Conservation (phyloP, 2,797 vertebrate genomes). For the Arctocebus calabarensis region DNA sequence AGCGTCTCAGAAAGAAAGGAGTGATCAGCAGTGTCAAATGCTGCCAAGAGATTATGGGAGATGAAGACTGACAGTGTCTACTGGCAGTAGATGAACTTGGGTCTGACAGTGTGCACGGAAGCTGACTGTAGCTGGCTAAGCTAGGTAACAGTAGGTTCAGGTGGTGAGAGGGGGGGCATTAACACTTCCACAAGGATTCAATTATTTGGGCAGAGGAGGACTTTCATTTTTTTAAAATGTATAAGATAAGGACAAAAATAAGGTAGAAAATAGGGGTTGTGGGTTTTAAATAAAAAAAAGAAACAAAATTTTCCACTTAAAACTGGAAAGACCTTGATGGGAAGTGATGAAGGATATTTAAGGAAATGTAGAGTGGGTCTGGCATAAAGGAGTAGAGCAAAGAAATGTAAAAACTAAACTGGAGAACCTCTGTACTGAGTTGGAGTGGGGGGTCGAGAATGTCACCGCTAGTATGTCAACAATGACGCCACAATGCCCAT, state of each 20-base stretch:
- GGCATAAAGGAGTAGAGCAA: not conserved
- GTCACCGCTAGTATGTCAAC: not conserved
- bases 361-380: not conserved
- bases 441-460: not conserved
- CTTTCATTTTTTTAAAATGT: slow-evolving; percentile 11
- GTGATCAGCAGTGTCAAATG: not conserved
- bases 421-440: not conserved
- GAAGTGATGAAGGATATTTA: not conserved
- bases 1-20: not conserved
- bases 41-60: not conserved
- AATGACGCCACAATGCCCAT: not conserved
- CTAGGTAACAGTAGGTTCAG: not conserved
- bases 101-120: not conserved
- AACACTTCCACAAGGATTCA: not conserved
- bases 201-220: not conserved
- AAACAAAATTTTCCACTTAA: not conserved
- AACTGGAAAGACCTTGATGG: slow-evolving; percentile 16
- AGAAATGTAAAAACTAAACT: not conserved
- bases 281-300: not conserved
- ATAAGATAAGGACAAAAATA: slow-evolving; percentile 46
- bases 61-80: not conserved
- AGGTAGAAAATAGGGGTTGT: not conserved
- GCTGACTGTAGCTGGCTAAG: not conserved
- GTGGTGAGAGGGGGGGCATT: not conserved
- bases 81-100: not conserved